phyloP scores from a whole-genome alignment of 2,113 vertebrate species.

The Neomonachus schauinslandi region DNA sequence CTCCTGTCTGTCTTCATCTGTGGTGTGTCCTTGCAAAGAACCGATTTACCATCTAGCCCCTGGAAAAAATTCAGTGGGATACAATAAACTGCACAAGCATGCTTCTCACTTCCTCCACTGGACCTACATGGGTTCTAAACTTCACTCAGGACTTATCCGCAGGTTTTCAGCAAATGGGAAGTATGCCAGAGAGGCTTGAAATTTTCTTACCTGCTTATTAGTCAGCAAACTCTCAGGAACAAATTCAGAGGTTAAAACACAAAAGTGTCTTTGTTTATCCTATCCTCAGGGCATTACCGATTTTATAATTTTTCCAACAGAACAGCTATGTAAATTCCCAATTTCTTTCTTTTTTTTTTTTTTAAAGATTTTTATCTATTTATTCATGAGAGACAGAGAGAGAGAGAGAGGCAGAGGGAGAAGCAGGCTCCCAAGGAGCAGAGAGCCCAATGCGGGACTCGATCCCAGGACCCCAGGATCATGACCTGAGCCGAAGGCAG shows the following conservation, averaged over 20 bases:
- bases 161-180: constrained; percentile 61
- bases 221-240: constrained; percentile 52
- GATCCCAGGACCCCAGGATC: no score
- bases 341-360: neutral
- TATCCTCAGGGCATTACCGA: constrained; percentile 3
- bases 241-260: constrained; percentile 43
- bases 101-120: constrained; percentile 56
- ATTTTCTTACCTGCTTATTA: constrained; percentile 54
- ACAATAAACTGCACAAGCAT: constrained; percentile 66
- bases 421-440: no score
- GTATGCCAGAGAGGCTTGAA: neutral
- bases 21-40: constrained; percentile 70
- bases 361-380: no score
- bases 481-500: no score
- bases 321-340: constrained; percentile 44
- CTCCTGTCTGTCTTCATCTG: constrained; percentile 46
- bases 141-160: constrained; percentile 61
- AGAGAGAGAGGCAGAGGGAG: no score
- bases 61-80: constrained; percentile 66
- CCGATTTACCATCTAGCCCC: constrained; percentile 73
- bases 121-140: constrained; percentile 56
- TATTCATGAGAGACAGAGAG: no score
- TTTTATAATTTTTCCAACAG: constrained; percentile 59
- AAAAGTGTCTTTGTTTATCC: constrained; percentile 58
- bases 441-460: no score